Evolutionary conservation across 2,888 invertebrate genomes (phyloP), one percentile per base, ranked within the genome.

Genomic region (Eudemis profundana): DNA sequence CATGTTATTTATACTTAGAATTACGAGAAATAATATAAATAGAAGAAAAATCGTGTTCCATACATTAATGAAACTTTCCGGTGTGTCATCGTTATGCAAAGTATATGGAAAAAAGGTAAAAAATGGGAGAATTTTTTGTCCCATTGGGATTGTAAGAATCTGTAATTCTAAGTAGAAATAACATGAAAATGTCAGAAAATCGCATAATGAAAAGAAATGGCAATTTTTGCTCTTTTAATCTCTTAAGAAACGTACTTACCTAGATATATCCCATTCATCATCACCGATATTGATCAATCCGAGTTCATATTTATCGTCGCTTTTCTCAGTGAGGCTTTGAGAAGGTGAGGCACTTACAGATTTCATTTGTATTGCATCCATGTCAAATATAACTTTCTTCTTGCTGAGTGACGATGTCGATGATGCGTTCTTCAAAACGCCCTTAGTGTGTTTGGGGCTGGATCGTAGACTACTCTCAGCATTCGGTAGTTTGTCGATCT

Each of bases 341-440:
- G 92, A 92, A n/a, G 92, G 90, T n/a, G 91, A 91, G 47, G 90
- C 90, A 73, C 93, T 93, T 0, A 92, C 79, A 1, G 92, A 92
- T 74, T 92, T 92, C 87, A 90, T 92, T 82, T 93, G 91, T 73
- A 92, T 90, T 3, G 93, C 90, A 72, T 93, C 93, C 81, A 95
- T 89, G 83, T 94, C 94, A 73, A 95, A 95, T 49, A 94, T 74
- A 5, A 95, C 95, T 83, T 93, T 94, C 78, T 95, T 95, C 73
- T 95, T 95, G 21, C 93, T 89, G 23, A 94, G 76, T 46, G 93
- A 93, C 38, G 92, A 93, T 19, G 85, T 86, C 0, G 94, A 93
- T 2, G 93, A 90, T 49, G 89, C 93, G 75, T 89, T 92, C 84
- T 94, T 95, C 36, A 95, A 77, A 29, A 94, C 94, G 54, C 94